phyloP scores from a whole-genome alignment of 64 coral and sea anemone genomes.

The Stichodactyla mertensii region DNA sequence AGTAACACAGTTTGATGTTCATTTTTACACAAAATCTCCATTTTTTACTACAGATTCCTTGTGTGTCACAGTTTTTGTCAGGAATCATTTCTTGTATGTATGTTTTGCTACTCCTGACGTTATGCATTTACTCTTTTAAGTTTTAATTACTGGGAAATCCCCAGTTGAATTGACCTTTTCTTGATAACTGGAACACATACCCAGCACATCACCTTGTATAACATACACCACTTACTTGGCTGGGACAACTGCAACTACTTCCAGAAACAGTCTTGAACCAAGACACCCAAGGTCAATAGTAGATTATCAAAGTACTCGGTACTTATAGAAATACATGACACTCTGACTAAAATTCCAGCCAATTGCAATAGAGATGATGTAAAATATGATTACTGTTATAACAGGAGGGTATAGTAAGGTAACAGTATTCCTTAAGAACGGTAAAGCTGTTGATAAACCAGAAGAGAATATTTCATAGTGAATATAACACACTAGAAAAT shows the following conservation, averaged over 20 bases:
- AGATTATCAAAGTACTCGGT: slow-evolving; percentile 38
- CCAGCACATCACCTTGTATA: not conserved
- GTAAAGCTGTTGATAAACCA: slow-evolving; percentile 32
- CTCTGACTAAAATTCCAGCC: slow-evolving; percentile 61
- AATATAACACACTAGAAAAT: too few species aligned
- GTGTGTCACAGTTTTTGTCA: too few species aligned
- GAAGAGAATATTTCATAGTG: not conserved
- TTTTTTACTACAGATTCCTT: too few species aligned
- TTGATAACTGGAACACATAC: not conserved
- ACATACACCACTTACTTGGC: not conserved
- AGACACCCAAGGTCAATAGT: not conserved
- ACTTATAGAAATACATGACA: slow-evolving; percentile 55
- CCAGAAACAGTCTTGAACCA: not conserved
- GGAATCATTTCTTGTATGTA: too few species aligned
- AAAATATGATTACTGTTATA: slow-evolving; percentile 29
- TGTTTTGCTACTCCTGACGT: too few species aligned
- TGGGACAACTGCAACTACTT: not conserved
- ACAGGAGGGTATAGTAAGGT: slow-evolving; percentile 54
- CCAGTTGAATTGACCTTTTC: not conserved
- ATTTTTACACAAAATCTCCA: too few species aligned
- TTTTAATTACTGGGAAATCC: too few species aligned
- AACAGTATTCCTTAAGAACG: slow-evolving; percentile 52
- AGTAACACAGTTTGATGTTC: too few species aligned
- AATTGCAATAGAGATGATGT: slow-evolving; percentile 45
- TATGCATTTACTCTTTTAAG: too few species aligned